Percentiles rank a stretch among this genome's conserved stretches.
Conservation (phyloP, 2,888 invertebrate genomes). For the Leucozona laternaria region DNA sequence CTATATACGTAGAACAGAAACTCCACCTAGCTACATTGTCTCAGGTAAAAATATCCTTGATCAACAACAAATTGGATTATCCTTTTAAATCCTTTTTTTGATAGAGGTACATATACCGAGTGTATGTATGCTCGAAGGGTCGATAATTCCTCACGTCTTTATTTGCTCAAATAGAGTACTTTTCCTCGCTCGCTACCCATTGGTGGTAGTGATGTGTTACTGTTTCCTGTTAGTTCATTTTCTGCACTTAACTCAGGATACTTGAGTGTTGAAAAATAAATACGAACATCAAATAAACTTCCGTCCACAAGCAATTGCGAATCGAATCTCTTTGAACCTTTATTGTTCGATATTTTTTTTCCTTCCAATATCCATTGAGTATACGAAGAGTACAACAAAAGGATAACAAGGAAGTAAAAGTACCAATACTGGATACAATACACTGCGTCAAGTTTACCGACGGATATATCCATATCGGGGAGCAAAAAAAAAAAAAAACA, state of each 20-base stretch:
- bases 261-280: constrained; percentile 74
- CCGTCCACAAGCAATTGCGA: constrained; percentile 59
- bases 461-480: constrained; percentile 50
- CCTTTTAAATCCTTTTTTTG: constrained; percentile 35
- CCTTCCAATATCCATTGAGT: constrained; percentile 24
- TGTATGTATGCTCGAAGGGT: constrained; percentile 3
- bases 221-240: constrained; percentile 44
- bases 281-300: constrained; percentile 74
- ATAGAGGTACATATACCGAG: neutral
- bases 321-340: constrained; percentile 54
- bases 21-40: constrained; percentile 6
- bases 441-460: constrained; percentile 49
- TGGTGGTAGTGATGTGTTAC: constrained; percentile 6
- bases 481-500: constrained; percentile 22
- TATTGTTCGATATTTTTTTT: constrained; percentile 45
- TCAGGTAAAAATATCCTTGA: constrained; percentile 40
- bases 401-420: constrained; percentile 55
- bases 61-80: constrained; percentile 70
- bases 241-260: constrained; percentile 70
- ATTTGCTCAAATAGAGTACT: constrained; percentile 64
- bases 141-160: constrained; percentile 62
- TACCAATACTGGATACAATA: constrained; percentile 40
- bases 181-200: neutral
- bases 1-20: constrained; percentile 6
- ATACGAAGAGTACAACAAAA: constrained; percentile 29